These are phyloP conservation scores for Orussus abietinus DNA, from an alignment of 1,140 invertebrate species.

Conservation along the genomic window DNA sequence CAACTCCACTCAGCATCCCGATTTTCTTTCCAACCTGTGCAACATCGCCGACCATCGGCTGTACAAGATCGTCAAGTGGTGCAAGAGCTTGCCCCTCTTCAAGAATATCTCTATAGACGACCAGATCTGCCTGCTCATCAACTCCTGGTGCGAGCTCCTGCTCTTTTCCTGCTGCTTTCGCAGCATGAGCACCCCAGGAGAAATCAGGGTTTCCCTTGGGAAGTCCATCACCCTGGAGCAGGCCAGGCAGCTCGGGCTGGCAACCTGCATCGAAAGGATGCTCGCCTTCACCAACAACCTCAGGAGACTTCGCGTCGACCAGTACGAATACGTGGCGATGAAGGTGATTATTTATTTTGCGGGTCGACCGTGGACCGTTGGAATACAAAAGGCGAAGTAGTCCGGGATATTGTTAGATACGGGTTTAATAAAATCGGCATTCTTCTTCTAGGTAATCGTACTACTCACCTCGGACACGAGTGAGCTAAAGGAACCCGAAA, in stretches of 20 bases:
- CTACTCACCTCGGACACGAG: constrained; percentile 91
- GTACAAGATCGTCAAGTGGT: constrained; percentile 98
- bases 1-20: constrained; percentile 61
- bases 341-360: constrained; percentile 60
- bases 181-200: constrained; percentile 79
- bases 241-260: constrained; percentile 65
- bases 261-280: constrained; percentile 89
- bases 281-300: constrained; percentile 91
- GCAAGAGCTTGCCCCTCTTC: constrained; percentile 93
- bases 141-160: constrained; percentile 95
- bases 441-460: constrained; percentile 66
- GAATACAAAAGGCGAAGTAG: too few species aligned
- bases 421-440: constrained; percentile 4
- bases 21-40: constrained; percentile 83
- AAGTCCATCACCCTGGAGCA: constrained; percentile 74
- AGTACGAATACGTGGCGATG: constrained; percentile 95
- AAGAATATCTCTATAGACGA: constrained; percentile 96
- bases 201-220: constrained; percentile 75
- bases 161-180: constrained; percentile 90
- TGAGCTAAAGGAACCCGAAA: constrained; percentile 85
- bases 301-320: constrained; percentile 83
- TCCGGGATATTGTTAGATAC: constrained; percentile 2
- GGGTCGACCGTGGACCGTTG: too few species aligned
- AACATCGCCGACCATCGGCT: constrained; percentile 92
- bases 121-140: constrained; percentile 93